Evolutionary conservation across 2,888 invertebrate species (phyloP), one percentile per base, ranked within the genome.

Genomic region (Aquatica leii): DNA sequence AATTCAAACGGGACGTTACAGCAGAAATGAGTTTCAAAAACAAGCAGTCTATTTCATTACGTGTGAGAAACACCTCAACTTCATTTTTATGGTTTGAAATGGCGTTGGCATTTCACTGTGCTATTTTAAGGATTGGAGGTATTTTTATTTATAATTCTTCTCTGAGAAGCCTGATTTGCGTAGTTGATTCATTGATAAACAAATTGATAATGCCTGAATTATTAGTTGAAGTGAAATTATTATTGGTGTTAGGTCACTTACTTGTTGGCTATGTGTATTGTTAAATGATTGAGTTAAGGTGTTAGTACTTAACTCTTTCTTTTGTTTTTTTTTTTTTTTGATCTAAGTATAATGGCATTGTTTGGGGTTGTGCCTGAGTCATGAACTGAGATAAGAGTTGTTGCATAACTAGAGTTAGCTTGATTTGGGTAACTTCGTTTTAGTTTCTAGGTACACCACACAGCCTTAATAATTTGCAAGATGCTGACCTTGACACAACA

Each of bases 101-200:
- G n/a, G n/a, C n/a, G n/a, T n/a, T n/a, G n/a, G n/a, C n/a, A n/a
- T n/a, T n/a, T n/a, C n/a, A n/a, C n/a, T n/a, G n/a, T n/a, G n/a
- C n/a, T n/a, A n/a, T n/a, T n/a, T n/a, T n/a, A n/a, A n/a, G n/a
- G n/a, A n/a, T n/a, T n/a, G n/a, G n/a, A n/a, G n/a, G n/a, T n/a
- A n/a, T n/a, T n/a, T n/a, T n/a, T 51, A 11, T 51, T 31, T 51
- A 14, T n/a, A 17, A 24, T 51, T 31, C 35, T 20, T 48, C 20
- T 48, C 48, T 48, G 18, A 48, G 18, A n/a, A 48, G 48, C n/a
- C 21, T 48, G 9, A 48, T 48, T 20, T 48, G 17, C n/a, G 18
- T 17, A 14, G 34, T 51, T 51, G 31, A 34, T 6, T 31, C 17
- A 15, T 31, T 51, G n/a, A n/a, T n/a, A n/a, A n/a, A n/a, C n/a